Base-by-base conservation (phyloP, 2,797 vertebrate species). In the Spinibarbus caldwelli region DNA sequence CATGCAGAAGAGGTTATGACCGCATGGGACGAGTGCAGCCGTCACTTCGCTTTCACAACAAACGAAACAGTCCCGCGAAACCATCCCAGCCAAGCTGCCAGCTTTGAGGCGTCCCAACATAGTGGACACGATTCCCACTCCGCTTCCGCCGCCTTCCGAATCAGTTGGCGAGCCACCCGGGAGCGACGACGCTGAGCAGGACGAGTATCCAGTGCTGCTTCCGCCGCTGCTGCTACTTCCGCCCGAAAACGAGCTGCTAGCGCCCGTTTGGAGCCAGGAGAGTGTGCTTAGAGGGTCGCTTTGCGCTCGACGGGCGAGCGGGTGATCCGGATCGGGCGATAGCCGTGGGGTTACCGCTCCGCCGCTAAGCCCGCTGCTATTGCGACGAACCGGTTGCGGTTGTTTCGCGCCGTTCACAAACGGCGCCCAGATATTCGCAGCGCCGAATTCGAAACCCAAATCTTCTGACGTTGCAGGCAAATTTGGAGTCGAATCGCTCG, bases 1-100 rank as follows among this genome's bases (percentile, higher is more conserved):
- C 98, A 99, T 99, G 95, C 98, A 99, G 95, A 99, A 99, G 83
- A 99, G 97, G 93, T 99, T 99, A 95, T 99, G 98, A 86, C 98
- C 97, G 6, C 98, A 99, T 82, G 98, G 98, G 89, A 99, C 97
- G 80, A 99, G 91, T 0, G 97, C 97, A 0, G 97, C 97, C 0
- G 97, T 98, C 87, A 97, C 98, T 94, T 98, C 97, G 21, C 97
- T 98, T 92, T 99, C 98, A 0, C 96, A 97, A 76, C 98, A 99
- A 88, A 99, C 97, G 84, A 97, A 96, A 91, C 98, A 99, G 94
- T 99, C 98, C 26, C 97, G 94, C 66, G 90, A 91, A 0, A 93
- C 91, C 87, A 95, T 89, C 82, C 85, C 78, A 71, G 91, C 87
- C 59, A 91, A 91, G 0, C 91, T 90, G 85, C 93, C 0, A 0